These are phyloP conservation scores for Lophochroa leadbeateri DNA, from an alignment of 2,113 vertebrate genomes.

Conservation along the genomic window DNA sequence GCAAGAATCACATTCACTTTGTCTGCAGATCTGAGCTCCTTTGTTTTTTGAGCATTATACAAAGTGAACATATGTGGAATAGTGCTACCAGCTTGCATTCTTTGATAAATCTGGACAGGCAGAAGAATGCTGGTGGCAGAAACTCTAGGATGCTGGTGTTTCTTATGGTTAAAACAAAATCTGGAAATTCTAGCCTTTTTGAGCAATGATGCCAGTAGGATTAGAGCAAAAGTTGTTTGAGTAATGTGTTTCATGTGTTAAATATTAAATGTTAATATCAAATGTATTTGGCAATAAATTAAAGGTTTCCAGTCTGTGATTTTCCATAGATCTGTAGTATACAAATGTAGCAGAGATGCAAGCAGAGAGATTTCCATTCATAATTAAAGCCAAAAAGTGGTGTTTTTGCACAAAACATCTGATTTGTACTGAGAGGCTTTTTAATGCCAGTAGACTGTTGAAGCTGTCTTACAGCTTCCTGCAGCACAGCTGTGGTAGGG, in stretches of 20 bases:
- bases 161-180: background rate
- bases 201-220: background rate
- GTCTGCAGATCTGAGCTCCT: slow-evolving; percentile 6
- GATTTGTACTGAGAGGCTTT: background rate
- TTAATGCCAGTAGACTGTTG: background rate
- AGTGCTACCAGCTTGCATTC: slow-evolving; percentile 40
- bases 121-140: slow-evolving; percentile 58
- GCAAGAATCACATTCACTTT: background rate
- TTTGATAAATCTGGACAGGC: slow-evolving; percentile 59
- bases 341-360: background rate
- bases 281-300: background rate
- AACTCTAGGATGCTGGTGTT: background rate
- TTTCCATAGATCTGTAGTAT: background rate
- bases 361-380: background rate
- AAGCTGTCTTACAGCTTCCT: background rate
- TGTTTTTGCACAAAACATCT: background rate
- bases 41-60: slow-evolving; percentile 50
- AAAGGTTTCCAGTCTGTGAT: background rate
- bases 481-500: background rate
- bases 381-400: background rate
- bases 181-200: background rate
- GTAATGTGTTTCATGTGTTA: background rate
- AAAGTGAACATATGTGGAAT: slow-evolving; percentile 46
- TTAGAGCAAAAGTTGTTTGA: background rate
- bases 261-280: background rate